Conservation (phyloP, 2,113 vertebrate species). For the Lamprologus tigripictilis region DNA sequence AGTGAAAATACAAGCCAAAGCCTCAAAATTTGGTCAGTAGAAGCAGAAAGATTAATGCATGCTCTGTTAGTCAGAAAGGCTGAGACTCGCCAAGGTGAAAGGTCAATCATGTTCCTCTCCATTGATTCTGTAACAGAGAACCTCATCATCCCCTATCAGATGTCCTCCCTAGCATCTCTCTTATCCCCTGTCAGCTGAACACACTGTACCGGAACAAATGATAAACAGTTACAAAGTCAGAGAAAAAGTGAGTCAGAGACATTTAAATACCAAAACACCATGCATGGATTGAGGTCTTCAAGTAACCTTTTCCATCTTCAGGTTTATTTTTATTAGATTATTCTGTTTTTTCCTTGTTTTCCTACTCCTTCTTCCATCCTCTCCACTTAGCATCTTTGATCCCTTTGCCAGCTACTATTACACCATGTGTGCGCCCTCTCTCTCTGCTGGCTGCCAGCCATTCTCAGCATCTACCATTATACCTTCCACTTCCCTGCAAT, state of each 20-base stretch:
- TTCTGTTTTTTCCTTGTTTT: not conserved
- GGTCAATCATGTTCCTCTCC: conserved; percentile 10
- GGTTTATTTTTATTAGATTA: not conserved
- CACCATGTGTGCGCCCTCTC: not conserved
- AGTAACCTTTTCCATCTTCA: not conserved
- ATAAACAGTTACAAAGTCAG: not conserved
- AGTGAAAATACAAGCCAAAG: not conserved
- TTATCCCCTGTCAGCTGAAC: not conserved
- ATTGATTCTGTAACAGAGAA: not conserved
- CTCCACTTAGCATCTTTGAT: not conserved
- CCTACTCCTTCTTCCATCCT: not conserved
- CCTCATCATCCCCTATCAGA: not conserved
- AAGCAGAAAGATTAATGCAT: not conserved
- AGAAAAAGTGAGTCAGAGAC: not conserved
- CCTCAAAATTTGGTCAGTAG: not conserved
- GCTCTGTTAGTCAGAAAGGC: not conserved
- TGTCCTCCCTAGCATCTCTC: not conserved
- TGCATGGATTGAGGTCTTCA: not conserved
- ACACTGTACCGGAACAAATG: not conserved
- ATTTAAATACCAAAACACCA: not conserved
- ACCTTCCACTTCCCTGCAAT: not conserved
- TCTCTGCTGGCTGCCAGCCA: not conserved
- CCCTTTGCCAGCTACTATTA: not conserved
- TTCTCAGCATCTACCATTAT: not conserved
- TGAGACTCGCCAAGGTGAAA: not conserved